A percentile compares a stretch with the other conserved stretches of the same genome.
phyloP scores from a whole-genome alignment of 2,113 vertebrate species.

The Thalassoma bifasciatum region DNA sequence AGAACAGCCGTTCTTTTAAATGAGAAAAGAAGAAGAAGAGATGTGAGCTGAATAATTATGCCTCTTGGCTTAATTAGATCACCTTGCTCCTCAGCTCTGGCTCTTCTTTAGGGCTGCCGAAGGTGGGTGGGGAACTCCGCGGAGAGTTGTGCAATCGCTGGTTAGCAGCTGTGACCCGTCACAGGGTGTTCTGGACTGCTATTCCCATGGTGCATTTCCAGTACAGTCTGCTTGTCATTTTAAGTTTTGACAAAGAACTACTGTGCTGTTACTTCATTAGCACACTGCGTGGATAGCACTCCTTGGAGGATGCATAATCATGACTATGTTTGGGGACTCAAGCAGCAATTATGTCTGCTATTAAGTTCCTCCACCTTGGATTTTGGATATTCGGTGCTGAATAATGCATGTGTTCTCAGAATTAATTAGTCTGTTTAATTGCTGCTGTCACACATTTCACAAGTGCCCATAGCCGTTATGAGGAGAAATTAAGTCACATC shows the following conservation, averaged over 20 bases:
- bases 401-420: conserved; percentile 40
- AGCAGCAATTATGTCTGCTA: conserved; percentile 44
- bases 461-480: conserved; percentile 24
- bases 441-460: conserved; percentile 33
- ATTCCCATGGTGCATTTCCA: conserved; percentile 57
- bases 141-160: conserved; percentile 30
- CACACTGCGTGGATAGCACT: conserved; percentile 13
- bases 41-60: conserved; percentile 49
- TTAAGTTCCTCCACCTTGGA: conserved; percentile 45
- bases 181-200: conserved; percentile 37
- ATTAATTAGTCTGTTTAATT: conserved; percentile 53
- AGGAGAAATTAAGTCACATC: conserved; percentile 14
- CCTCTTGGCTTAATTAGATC: conserved; percentile 60
- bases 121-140: conserved; percentile 21
- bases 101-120: conserved; percentile 34
- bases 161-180: conserved; percentile 61
- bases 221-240: conserved; percentile 19
- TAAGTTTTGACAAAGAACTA: conserved; percentile 38
- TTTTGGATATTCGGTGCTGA: conserved; percentile 24
- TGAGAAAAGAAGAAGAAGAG: not conserved
- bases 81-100: conserved; percentile 35
- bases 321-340: conserved; percentile 41
- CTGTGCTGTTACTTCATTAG: conserved; percentile 31
- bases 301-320: conserved; percentile 42
- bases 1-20: conserved; percentile 17